These are phyloP conservation scores for Dromococcyx pavoninus DNA, from an alignment of 2,797 vertebrate genomes.

Conservation along the genomic window DNA sequence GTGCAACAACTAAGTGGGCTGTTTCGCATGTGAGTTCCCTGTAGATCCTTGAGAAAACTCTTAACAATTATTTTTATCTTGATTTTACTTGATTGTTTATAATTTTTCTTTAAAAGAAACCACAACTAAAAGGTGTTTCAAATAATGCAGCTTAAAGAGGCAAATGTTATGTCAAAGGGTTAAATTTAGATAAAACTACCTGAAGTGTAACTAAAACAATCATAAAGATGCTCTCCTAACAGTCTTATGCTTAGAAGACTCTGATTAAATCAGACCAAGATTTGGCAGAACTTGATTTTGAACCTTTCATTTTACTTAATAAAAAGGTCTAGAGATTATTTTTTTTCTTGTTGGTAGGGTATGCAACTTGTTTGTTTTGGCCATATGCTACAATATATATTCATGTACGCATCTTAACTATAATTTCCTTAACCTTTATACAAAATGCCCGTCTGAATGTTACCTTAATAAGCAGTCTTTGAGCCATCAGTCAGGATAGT, in stretches of 20 bases:
- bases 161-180: neutral
- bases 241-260: neutral
- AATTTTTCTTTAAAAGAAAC: neutral
- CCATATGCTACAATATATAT: too few relatives aligned
- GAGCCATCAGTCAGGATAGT: too few relatives aligned
- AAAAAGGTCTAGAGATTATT: too few relatives aligned
- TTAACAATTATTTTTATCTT: neutral
- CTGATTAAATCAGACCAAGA: neutral
- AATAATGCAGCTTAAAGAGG: neutral
- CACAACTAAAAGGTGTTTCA: neutral
- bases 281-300: neutral
- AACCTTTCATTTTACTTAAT: too few relatives aligned
- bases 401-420: too few relatives aligned
- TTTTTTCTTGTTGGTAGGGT: too few relatives aligned
- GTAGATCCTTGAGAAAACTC: neutral
- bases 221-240: neutral
- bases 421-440: too few relatives aligned
- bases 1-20: neutral
- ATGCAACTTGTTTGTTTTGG: too few relatives aligned
- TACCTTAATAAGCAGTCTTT: too few relatives aligned
- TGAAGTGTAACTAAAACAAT: neutral
- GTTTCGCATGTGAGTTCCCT: neutral
- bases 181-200: neutral
- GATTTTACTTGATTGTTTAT: neutral
- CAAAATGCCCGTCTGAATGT: too few relatives aligned